phyloP scores from a whole-genome alignment of 2,797 vertebrate genomes.

The Scarus forsteni region DNA sequence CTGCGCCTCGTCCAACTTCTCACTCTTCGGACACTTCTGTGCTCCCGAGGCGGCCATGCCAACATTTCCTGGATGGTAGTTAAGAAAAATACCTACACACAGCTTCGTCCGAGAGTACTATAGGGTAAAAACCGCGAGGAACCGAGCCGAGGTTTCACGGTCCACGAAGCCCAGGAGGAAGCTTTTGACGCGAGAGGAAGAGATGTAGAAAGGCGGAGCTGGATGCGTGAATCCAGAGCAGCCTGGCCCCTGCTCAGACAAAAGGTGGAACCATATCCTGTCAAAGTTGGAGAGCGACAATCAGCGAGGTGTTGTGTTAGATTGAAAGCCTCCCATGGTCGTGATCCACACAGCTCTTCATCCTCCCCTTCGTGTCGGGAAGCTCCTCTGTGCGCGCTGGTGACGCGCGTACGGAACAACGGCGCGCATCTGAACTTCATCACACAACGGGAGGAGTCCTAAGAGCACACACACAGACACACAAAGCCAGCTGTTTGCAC shows the following conservation, averaged over 20 bases:
- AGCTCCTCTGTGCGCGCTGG: constrained; percentile 68
- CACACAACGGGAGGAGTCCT: constrained; percentile 77
- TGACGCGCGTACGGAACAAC: constrained; percentile 69
- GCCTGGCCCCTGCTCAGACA: constrained; percentile 25
- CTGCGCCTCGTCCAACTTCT: constrained; percentile 99
- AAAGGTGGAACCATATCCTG: constrained; percentile 33
- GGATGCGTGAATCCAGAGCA: constrained; percentile 37
- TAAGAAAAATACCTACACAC: constrained; percentile 17
- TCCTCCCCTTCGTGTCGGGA: constrained; percentile 60
- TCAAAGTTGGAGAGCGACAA: constrained; percentile 28
- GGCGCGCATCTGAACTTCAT: constrained; percentile 74
- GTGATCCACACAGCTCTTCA: constrained; percentile 62
- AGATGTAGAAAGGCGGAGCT: constrained; percentile 13
- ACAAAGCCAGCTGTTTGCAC: constrained; percentile 69
- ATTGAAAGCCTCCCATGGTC: constrained; percentile 49
- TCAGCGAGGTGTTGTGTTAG: constrained; percentile 18
- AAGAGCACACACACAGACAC: constrained; percentile 29
- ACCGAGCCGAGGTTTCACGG: constrained; percentile 38
- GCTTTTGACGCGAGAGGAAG: constrained; percentile 33
- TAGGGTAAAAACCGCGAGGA: constrained; percentile 41
- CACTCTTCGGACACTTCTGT: constrained; percentile 89
- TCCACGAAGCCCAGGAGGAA: constrained; percentile 44
- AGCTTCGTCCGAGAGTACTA: constrained; percentile 57
- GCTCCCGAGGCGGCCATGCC: constrained; percentile 84
- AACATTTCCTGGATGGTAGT: constrained; percentile 72